Evolutionary conservation across 1,140 invertebrate species (phyloP), one percentile per base, ranked within the genome.

Genomic region (Trichonephila clavata): DNA sequence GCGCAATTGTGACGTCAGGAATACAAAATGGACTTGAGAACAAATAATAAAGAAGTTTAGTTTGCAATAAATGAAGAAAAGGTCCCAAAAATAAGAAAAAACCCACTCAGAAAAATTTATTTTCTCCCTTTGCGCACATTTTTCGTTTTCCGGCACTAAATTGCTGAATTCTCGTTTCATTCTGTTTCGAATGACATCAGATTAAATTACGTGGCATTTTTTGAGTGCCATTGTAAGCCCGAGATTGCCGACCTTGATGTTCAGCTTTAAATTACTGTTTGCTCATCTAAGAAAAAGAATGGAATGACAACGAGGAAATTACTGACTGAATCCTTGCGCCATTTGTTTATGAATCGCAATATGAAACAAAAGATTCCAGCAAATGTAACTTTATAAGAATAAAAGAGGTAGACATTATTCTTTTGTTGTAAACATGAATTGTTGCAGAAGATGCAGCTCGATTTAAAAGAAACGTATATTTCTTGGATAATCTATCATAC

Each of bases 111-210:
- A 16, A 7, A 84, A 84, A 84, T 84, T 84, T 84, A 50, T 50
- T 84, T 84, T 59, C 27, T 27, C 81, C 43, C 43, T 24, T 43
- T 43, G 81, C 81, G 81, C 81, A 21, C 57, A 57, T 84, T 84
- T 84, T 50, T 50, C 50, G 14, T 43, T 84, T 84, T 84, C 81
- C 81, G 81, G 81, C 57, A 50, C 21, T 59, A 84, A 84, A 84
- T 84, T 84, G 81, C 81, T 24, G 81, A 84, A 84, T 84, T 84
- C 81, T 57, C 81, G 81, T 84, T 24, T n/a, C 81, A 84, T 84
- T 84, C 81, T 84, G 24, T 84, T 57, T n/a, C 20, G 24, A 59
- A 59, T 20, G 81, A 84, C 39, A 59, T 84, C 81, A 84, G 81
- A 84, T 84, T 84, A 84, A 84, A 84, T 84, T 84, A 59, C 81